A percentile compares a stretch with the other conserved stretches of the same genome.
Conservation (phyloP, 1,140 invertebrate genomes). For the Battus philenor region DNA sequence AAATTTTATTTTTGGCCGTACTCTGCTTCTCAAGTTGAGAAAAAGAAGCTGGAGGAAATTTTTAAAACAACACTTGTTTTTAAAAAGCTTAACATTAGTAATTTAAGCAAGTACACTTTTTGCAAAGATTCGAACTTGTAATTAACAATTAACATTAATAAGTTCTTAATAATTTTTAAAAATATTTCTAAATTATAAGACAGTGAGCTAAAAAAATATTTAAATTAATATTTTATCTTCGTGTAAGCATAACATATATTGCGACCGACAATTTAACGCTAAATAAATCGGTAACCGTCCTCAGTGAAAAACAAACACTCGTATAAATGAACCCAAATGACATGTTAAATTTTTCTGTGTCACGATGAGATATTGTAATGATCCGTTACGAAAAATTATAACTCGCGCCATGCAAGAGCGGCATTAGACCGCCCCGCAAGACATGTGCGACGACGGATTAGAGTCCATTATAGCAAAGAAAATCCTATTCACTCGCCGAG, state of each 20-base stretch:
- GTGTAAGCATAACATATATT: conserved; percentile 12
- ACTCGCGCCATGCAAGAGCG: conserved; percentile 57
- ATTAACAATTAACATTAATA: too few species aligned
- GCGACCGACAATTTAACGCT: conserved; percentile 38
- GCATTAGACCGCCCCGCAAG: conserved; percentile 50
- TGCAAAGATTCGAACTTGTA: too few species aligned
- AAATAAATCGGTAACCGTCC: conserved; percentile 53
- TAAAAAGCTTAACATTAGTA: too few species aligned
- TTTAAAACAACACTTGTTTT: too few species aligned
- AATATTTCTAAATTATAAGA: too few species aligned
- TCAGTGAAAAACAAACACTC: conserved; percentile 67
- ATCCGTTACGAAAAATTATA: conserved; percentile 65
- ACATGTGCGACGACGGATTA: conserved; percentile 60
- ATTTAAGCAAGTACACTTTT: too few species aligned
- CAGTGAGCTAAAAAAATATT: too few species aligned
- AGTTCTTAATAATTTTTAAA: too few species aligned
- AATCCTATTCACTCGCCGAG: conserved; percentile 53
- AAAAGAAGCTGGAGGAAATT: too few species aligned
- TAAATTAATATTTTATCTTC: too few species aligned
- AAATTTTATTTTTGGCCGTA: too few species aligned
- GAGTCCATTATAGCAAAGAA: conserved; percentile 55
- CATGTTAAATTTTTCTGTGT: conserved; percentile 73
- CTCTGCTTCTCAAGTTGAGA: too few species aligned
- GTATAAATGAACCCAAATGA: conserved; percentile 65
- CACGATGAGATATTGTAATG: conserved; percentile 73